Base-by-base conservation (phyloP, 2,888 invertebrate genomes). In the Syrista parreyssii region DNA sequence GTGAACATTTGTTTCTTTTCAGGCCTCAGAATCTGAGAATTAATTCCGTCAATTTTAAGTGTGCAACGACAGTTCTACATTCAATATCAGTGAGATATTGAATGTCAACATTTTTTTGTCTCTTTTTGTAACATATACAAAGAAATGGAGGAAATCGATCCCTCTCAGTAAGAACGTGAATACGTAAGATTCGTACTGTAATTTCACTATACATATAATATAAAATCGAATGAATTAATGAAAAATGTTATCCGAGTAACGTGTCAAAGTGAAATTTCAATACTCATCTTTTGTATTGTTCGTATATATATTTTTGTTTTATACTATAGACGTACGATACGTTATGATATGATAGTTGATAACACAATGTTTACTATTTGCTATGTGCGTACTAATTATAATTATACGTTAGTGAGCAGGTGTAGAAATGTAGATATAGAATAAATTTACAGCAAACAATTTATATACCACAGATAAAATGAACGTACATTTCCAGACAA, bases 21-120 rank as follows among this genome's bases (percentile, higher is more conserved):
- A 91, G 91, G 91, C 89, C 84, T 91, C 91, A 76, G 91, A 91
- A 86, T 86, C 90, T 80, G 91, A 91, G 84, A 91, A 90, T 88
- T 88, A 87, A 87, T 85, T 82, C 83, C 83, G 82, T 79, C 72
- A 35, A 34, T 33, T 36, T 68, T 40, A 76, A 30, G 40, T 34
- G 31, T 33, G 36, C 82, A 84, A 82, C 82, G 73, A 77, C 74
- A 69, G 77, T 75, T 83, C 84, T 82, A 80, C 85, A 80, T 87
- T 86, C 77, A 79, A 78, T 71, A 32, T 71, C 55, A 36, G 78
- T 81, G 81, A 83, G 84, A 80, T 82, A 84, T 82, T 82, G 75
- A 83, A 77, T 85, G 80, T 82, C 81, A 80, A 81, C 82, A 81
- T 81, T 81, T 81, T 84, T 84, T 82, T 71, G 40, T 55, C 55